Conservation (phyloP, 2,113 vertebrate genomes). For the Montifringilla adamsi region DNA sequence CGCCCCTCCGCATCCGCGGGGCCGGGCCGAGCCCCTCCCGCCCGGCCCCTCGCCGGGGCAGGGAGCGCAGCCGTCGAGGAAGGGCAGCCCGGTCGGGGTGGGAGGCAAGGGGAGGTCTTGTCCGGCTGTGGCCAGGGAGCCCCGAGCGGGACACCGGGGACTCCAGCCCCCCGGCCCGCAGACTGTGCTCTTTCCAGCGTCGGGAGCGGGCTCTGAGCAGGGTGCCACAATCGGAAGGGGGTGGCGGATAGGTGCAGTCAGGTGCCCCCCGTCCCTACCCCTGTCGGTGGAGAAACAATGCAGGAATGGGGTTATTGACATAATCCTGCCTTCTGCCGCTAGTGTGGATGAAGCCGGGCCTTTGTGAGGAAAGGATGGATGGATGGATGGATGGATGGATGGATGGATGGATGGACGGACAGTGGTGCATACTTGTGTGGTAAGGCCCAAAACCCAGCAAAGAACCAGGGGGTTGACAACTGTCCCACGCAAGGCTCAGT, state of each 20-base stretch:
- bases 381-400: neutral
- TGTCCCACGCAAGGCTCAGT: rapidly evolving
- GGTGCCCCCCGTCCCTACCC: rapidly evolving
- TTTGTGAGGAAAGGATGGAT: neutral
- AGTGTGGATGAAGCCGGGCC: neutral
- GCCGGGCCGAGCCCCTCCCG: neutral
- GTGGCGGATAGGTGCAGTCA: rapidly evolving
- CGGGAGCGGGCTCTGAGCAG: neutral
- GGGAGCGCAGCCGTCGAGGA: neutral
- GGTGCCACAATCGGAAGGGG: rapidly evolving
- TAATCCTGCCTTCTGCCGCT: too few relatives aligned
- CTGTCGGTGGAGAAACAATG: too few relatives aligned
- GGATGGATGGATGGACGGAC: rapidly evolving
- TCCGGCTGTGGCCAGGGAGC: neutral
- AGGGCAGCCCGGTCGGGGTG: rapidly evolving
- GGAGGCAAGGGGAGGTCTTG: too few relatives aligned
- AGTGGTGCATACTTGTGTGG: neutral
- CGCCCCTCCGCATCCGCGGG: neutral
- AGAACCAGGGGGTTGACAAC: rapidly evolving
- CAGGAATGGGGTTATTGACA: neutral
- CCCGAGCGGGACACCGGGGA: rapidly evolving
- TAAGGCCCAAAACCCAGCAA: neutral
- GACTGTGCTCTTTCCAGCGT: neutral
- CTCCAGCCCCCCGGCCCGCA: rapidly evolving
- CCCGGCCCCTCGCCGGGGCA: neutral